Base-by-base conservation (phyloP, 2,888 invertebrate species). In the Drosophila setosimentum region DNA sequence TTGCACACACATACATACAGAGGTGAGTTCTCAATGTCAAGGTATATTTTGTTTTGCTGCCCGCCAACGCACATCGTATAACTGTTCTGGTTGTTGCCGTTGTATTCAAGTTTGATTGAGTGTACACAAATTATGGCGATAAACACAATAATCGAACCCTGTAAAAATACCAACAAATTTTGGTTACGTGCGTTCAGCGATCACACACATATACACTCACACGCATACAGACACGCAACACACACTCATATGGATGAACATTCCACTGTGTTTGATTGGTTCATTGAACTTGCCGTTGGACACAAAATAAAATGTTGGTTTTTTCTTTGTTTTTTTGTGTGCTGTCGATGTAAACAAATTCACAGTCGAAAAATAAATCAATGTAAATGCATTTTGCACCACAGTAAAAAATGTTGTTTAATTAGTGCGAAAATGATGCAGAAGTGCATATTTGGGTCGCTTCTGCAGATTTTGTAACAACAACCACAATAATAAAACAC, bases 21-120 rank as follows among this genome's bases (percentile, higher is more conserved):
- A 65, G 13, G 64, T 49, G 59, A 55, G 57, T 40, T 76, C 68
- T 90, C 90, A 90, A 87, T 87, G 87, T 87, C 87, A 87, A 87
- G 87, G 87, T 80, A 73, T 73, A 73, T 68, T 79, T 77, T 57
- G 71, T 71, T 71, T 73, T 71, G 60, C 11, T 60, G 63, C 55
- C 55, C 67, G 70, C 57, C 60, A 70, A 74, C 62, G 57, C 74
- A 57, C 32, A 48, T 74, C 27, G 21, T 32, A 50, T 30, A 42
- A n/a, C 18, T 13, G 48, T 35, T 45, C 24, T 45, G 45, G 33
- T 54, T 70, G 48, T 62, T 77, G 33, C 66, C 5, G 2, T 33
- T 73, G 30, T 58, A 32, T 58, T 59, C 73, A 49, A 61, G 62
- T 75, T 67, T 57, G 63, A 71, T 75, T 68, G 63, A 50, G 72